Evolutionary conservation across 2,888 invertebrate genomes (phyloP).

Genomic region (Tipula vernalis): DNA sequence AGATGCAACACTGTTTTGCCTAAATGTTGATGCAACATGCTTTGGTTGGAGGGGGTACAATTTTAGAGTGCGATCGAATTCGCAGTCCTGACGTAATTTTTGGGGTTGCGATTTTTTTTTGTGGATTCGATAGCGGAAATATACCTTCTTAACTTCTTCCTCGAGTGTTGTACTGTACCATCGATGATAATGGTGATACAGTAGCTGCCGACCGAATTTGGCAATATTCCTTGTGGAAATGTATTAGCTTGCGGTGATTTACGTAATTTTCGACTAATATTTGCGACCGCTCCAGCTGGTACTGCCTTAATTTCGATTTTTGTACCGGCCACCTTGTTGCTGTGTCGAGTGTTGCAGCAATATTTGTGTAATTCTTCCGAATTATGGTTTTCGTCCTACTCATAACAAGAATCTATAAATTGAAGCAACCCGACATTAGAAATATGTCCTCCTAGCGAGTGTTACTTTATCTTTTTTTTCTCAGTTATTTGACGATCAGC

Average conservation of each 20-base stretch:
- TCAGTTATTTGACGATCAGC: no score
- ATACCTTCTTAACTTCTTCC: constrained; percentile 66
- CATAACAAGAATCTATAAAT: no score
- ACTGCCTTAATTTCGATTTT: constrained; percentile 42
- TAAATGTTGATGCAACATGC: constrained; percentile 94
- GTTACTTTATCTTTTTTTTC: no score
- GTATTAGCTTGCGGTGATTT: constrained; percentile 27
- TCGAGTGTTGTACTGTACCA: constrained; percentile 53
- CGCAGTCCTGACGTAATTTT: constrained; percentile 72
- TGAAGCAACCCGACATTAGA: no score
- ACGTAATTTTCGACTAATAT: constrained; percentile 29
- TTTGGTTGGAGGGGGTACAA: constrained; percentile 56
- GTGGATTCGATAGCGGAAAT: constrained; percentile 52
- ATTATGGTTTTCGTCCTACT: no score
- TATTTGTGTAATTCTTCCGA: no score
- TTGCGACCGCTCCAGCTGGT: constrained; percentile 29
- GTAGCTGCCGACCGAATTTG: constrained; percentile 80
- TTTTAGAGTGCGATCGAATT: constrained; percentile 83
- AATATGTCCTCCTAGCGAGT: no score
- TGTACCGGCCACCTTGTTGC: constrained; percentile 70
- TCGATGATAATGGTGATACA: constrained; percentile 78
- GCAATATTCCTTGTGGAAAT: constrained; percentile 54
- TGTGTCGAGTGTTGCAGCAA: no score
- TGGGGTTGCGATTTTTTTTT: constrained; percentile 54
- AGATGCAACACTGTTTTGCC: constrained; percentile 74